These are phyloP conservation scores for Beroe ovata DNA, from an alignment of 37 sponge, comb jelly and placozoan genomes.

Conservation along the genomic window DNA sequence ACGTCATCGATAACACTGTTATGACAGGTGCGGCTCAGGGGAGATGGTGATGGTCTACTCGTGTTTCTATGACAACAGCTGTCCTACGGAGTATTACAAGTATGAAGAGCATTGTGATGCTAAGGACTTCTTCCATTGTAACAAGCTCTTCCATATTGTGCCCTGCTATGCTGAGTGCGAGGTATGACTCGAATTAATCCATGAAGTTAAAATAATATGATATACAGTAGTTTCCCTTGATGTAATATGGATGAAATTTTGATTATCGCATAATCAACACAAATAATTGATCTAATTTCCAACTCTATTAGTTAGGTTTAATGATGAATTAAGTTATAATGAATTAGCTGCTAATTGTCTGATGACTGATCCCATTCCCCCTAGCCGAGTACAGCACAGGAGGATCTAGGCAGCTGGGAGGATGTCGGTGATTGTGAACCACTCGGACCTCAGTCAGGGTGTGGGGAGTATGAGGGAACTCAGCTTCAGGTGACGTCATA, in stretches of 20 bases:
- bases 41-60: slow-evolving; percentile 44
- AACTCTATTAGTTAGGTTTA: no score
- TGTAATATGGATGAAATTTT: no score
- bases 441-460: not conserved
- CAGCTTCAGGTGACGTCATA: not conserved
- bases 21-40: not conserved
- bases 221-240: no score
- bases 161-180: not conserved
- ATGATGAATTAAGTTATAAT: no score
- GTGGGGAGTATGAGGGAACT: not conserved
- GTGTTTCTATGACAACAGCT: not conserved
- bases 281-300: no score
- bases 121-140: not conserved
- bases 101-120: not conserved
- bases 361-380: no score
- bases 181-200: no score
- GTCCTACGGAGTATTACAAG: not conserved
- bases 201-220: no score
- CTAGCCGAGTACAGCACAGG: no score
- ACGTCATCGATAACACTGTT: no score
- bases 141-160: not conserved
- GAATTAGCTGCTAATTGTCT: no score
- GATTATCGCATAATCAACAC: no score
- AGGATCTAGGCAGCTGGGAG: slow-evolving; percentile 8
- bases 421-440: slow-evolving; percentile 2